Percentiles rank a stretch among this genome's conserved stretches.
Conservation (phyloP, 2,113 vertebrate species). For the Galemys pyrenaicus region DNA sequence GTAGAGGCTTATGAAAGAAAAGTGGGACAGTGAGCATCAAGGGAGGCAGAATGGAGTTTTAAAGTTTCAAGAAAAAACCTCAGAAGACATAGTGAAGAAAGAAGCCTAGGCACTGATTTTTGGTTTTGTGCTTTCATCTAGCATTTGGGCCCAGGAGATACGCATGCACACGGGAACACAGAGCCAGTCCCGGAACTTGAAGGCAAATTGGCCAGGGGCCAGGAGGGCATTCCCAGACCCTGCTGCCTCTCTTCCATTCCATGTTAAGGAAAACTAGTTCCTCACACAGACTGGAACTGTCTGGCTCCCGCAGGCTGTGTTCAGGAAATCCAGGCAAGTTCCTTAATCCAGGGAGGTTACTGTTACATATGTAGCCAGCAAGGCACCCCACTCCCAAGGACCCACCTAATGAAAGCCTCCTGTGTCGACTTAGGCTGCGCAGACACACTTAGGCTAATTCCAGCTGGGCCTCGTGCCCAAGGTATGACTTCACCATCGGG, state of each 20-base stretch:
- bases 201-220: not conserved
- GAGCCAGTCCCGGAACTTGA: not conserved
- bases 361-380: not conserved
- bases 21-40: not conserved
- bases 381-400: conserved; percentile 35
- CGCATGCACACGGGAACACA: not conserved
- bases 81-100: not conserved
- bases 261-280: not conserved
- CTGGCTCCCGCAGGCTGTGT: not conserved
- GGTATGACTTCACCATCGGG: conserved; percentile 74
- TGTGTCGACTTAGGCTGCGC: conserved; percentile 26
- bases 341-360: not conserved
- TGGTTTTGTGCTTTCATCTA: not conserved
- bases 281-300: not conserved
- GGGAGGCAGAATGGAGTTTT: not conserved
- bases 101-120: not conserved
- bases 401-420: conserved; percentile 68
- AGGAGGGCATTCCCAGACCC: not conserved
- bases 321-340: not conserved
- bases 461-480: conserved; percentile 51
- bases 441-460: conserved; percentile 12
- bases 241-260: not conserved
- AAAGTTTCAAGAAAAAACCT: not conserved
- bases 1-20: not conserved
- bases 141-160: not conserved